phyloP scores from a whole-genome alignment of 2,797 vertebrate species.

The Crocidura indochinensis region DNA sequence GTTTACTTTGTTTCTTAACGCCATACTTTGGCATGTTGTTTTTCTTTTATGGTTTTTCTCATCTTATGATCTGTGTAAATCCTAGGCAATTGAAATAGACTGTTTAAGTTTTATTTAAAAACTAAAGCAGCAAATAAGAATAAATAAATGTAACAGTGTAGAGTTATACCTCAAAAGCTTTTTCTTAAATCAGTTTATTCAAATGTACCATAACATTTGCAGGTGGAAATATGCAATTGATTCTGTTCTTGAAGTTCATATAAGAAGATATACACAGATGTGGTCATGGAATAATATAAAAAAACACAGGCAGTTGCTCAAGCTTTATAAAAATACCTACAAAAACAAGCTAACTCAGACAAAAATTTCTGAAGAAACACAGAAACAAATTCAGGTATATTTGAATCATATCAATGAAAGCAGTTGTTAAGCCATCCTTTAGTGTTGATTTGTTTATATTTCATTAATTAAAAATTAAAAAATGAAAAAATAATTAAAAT shows the following conservation, averaged over 20 bases:
- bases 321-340: constrained; percentile 93
- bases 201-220: constrained; percentile 55
- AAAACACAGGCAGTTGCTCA: constrained; percentile 93
- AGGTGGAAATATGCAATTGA: constrained; percentile 96
- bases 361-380: constrained; percentile 92
- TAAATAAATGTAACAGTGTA: constrained; percentile 12
- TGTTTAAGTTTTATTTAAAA: not conserved
- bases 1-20: not conserved
- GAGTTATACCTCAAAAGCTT: constrained; percentile 51
- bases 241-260: constrained; percentile 95
- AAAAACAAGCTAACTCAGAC: constrained; percentile 93
- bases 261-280: constrained; percentile 92
- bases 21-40: not conserved
- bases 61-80: constrained; percentile 11
- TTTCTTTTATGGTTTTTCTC: constrained; percentile 29
- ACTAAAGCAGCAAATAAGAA: constrained; percentile 15
- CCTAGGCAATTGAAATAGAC: constrained; percentile 8
- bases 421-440: constrained; percentile 20
- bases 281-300: constrained; percentile 96
- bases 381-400: constrained; percentile 94
- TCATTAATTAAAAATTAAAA: not conserved
- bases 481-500: constrained; percentile 36
- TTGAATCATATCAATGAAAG: not conserved
- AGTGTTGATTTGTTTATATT: constrained; percentile 41
- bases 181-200: constrained; percentile 47